Percentiles rank a stretch among this genome's conserved stretches.
Conservation (phyloP, 2,888 invertebrate species). For the Dryococelus australis region DNA sequence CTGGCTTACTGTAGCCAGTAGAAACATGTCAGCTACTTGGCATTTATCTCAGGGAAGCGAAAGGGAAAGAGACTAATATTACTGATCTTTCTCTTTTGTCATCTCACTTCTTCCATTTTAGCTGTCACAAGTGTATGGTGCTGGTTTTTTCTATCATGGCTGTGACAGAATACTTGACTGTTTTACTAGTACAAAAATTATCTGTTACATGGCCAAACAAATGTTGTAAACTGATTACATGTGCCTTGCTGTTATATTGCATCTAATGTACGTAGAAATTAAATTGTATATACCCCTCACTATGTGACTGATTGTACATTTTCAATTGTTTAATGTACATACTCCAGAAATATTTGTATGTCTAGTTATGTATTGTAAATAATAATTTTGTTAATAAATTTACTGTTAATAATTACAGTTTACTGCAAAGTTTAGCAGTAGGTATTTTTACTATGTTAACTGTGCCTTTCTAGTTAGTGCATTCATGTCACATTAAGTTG, state of each 20-base stretch:
- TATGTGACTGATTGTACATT: not conserved
- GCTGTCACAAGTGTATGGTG: not conserved
- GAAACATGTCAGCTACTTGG: not conserved
- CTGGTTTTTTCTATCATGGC: not conserved
- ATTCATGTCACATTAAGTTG: no score
- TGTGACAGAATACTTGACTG: not conserved
- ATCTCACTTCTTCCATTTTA: no score
- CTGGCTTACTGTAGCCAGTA: not conserved
- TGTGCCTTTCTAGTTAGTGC: no score
- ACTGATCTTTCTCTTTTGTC: no score
- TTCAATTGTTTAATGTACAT: not conserved
- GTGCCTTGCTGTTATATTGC: not conserved
- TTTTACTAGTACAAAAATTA: not conserved
- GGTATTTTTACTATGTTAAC: no score
- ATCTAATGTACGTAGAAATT: not conserved
- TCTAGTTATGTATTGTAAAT: not conserved
- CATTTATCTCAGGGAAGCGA: not conserved
- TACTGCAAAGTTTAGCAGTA: no score
- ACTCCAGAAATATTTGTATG: not conserved
- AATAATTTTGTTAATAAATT: no score
- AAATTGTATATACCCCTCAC: not conserved
- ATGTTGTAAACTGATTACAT: not conserved
- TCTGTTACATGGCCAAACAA: not conserved
- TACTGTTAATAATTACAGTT: no score
- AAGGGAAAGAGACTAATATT: not conserved